Base-by-base conservation (phyloP, 1,140 invertebrate species). In the Homarus americanus region DNA sequence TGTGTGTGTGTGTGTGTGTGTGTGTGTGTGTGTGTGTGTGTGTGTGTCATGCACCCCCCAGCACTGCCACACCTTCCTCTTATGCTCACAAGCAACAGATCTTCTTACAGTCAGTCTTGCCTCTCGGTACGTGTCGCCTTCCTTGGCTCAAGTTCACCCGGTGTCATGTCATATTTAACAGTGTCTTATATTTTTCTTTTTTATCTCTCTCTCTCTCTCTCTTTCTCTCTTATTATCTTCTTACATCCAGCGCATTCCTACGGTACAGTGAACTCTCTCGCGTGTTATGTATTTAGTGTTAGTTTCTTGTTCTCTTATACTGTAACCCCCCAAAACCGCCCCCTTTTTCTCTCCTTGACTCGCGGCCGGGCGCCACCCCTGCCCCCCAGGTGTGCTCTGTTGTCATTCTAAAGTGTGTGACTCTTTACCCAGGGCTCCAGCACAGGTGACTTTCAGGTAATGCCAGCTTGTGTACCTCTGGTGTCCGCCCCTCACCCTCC, bases 371-470 rank as follows among this genome's bases (percentile, higher is more conserved):
- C 76, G 76, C 34, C 38, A 0, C 4, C 58, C 58, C 38, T 38
- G 10, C 58, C 32, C 38, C 63, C 4, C 34, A 66, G 82, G 63
- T 66, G 82, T 85, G 66, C 82, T 12, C 82, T 83, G 36, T 72
- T 69, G 82, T 41, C 40, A 85, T 87, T 87, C 85, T 87, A 87
- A 87, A 79, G 75, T 87, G 66, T 79, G 79, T 79, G 80, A 82
- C 80, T 89, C 80, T 83, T 82, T 89, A 89, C 79, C 87, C 87
- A 89, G 87, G 87, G 40, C 79, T 63, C 58, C 87, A 24, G 36
- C 87, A 44, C 87, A 89, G 69, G 87, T 89, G 66, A 89, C 87
- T 75, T 89, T 89, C 87, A 89, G 87, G 87, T 89, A 89, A 89
- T 76, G 7, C 75, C n/a, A 80, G 44, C 24, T 76, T n/a, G 58